These are phyloP conservation scores for Bellardia bayeri DNA, from an alignment of 2,888 invertebrate species.

Conservation along the genomic window DNA sequence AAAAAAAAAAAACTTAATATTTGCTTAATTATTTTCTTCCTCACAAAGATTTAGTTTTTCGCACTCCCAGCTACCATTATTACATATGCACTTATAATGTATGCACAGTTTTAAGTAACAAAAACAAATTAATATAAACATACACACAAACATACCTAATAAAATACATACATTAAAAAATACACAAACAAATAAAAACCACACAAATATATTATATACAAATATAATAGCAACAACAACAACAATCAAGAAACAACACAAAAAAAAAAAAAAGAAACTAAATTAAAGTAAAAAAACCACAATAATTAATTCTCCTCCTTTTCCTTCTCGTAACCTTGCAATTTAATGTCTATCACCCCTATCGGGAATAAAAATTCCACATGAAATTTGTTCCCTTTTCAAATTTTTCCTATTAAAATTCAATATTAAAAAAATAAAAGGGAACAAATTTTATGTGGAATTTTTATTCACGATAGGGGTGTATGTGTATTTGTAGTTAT, in stretches of 20 bases:
- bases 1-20: background rate
- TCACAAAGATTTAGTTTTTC: background rate
- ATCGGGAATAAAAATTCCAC: too few species aligned
- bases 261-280: background rate
- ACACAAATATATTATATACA: background rate
- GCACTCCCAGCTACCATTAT: slow-evolving; percentile 1
- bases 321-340: background rate
- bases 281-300: background rate
- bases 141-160: slow-evolving; percentile 20
- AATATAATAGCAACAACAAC: background rate
- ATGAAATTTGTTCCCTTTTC: too few species aligned
- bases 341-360: background rate
- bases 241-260: too few species aligned
- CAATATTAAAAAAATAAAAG: too few species aligned
- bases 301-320: background rate
- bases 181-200: background rate
- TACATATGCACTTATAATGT: slow-evolving; percentile 65
- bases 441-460: too few species aligned
- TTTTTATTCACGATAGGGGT: too few species aligned
- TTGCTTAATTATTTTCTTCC: background rate
- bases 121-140: slow-evolving; percentile 11
- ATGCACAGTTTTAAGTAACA: slow-evolving; percentile 71
- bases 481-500: background rate
- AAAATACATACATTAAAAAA: background rate
- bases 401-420: too few species aligned